A percentile compares a stretch with the other conserved stretches of the same genome.
phyloP scores from a whole-genome alignment of 2,888 invertebrate species.

The Ryuthela nishihirai region DNA sequence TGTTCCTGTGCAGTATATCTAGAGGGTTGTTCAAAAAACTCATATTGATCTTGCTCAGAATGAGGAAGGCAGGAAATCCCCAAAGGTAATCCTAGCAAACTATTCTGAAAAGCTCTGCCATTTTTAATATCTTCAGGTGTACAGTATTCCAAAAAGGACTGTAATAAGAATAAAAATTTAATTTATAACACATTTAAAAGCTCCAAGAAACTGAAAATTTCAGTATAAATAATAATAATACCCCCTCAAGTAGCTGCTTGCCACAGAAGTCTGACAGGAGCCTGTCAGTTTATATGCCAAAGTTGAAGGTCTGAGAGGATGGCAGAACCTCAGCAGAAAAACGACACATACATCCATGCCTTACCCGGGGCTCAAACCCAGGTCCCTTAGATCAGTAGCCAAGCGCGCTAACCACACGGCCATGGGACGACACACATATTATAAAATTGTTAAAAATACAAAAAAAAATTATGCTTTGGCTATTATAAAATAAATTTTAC shows the following conservation, averaged over 20 bases:
- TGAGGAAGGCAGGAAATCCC: conserved; percentile 36
- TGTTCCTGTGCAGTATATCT: conserved; percentile 35
- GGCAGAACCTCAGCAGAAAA: background rate
- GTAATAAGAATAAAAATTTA: background rate
- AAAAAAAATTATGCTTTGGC: background rate
- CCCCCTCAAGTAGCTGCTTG: no score
- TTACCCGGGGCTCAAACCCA: no score
- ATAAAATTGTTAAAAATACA: background rate
- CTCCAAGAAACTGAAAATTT: no score
- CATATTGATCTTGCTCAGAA: conserved; percentile 22
- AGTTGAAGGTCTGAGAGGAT: background rate
- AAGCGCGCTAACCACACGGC: no score
- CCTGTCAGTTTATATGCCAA: background rate
- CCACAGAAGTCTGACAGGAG: no score
- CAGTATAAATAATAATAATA: no score
- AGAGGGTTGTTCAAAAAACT: conserved; percentile 39
- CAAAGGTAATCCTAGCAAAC: conserved; percentile 34
- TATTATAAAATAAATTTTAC: background rate
- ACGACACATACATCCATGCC: no score
- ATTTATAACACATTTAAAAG: background rate
- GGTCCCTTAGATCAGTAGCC: no score
- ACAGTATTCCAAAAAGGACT: conserved; percentile 27
- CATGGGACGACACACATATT: no score
- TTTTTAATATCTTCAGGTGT: conserved; percentile 26
- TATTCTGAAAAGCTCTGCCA: conserved; percentile 33